These are phyloP conservation scores for Eptesicus fuscus DNA, from an alignment of 2,113 vertebrate species.

Conservation along the genomic window DNA sequence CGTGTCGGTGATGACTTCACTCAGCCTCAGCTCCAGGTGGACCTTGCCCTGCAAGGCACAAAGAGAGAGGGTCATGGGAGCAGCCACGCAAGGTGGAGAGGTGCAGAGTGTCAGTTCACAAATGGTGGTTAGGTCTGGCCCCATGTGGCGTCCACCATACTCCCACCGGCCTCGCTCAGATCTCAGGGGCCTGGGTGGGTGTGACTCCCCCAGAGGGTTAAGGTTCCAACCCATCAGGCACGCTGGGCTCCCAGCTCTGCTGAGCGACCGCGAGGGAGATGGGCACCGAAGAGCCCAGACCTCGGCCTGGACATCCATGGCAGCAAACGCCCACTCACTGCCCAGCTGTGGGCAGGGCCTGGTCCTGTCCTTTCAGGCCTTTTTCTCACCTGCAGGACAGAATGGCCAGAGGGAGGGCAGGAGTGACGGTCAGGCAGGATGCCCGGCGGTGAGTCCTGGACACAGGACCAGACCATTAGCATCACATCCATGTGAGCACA, in stretches of 20 bases:
- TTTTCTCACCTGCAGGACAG: neutral
- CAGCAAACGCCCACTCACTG: neutral
- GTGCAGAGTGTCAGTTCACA: rapidly evolving
- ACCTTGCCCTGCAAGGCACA: conserved; percentile 92
- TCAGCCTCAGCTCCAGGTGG: conserved; percentile 95
- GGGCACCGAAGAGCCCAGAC: neutral
- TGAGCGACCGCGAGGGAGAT: too few relatives aligned
- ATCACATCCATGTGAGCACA: too few relatives aligned
- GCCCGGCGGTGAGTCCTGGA: neutral
- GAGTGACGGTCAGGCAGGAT: too few relatives aligned
- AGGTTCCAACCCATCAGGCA: neutral
- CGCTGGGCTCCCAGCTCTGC: neutral
- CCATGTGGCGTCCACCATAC: rapidly evolving
- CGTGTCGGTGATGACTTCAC: conserved; percentile 97
- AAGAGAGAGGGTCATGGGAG: neutral
- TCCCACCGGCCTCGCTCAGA: neutral
- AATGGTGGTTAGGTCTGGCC: too few relatives aligned
- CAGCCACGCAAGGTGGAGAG: neutral
- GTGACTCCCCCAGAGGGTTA: neutral
- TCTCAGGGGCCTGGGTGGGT: neutral
- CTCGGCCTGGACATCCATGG: neutral
- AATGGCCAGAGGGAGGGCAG: neutral
- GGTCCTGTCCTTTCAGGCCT: neutral
- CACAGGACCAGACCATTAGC: neutral
- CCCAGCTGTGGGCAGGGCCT: neutral